Evolutionary conservation across 2,113 vertebrate species (phyloP).

Genomic region (Phrynosoma blainvillii): DNA sequence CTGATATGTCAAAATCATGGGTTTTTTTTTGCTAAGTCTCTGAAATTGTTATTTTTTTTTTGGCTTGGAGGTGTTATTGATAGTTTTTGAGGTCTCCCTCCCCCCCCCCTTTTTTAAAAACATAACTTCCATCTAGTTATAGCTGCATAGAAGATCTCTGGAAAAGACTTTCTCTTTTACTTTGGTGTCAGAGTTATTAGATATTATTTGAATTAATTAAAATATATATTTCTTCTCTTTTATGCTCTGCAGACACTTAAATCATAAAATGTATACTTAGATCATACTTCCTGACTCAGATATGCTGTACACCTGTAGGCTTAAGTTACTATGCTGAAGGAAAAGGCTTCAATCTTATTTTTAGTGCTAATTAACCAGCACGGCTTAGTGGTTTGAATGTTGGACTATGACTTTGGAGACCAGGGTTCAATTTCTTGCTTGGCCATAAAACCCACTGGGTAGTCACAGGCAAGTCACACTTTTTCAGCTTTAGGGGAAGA

Average conservation of each 20-base stretch:
- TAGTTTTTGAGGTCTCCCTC: background rate
- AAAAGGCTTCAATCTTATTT: too few species aligned
- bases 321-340: background rate
- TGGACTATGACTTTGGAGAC: too few species aligned
- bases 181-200: background rate
- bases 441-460: too few species aligned
- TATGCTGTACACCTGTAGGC: background rate
- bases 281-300: slow-evolving; percentile 10
- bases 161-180: slow-evolving; percentile 30
- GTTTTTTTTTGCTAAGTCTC: slow-evolving; percentile 10
- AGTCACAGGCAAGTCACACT: too few species aligned
- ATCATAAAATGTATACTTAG: slow-evolving; percentile 2
- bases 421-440: too few species aligned
- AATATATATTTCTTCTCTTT: slow-evolving; percentile 26
- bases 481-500: too few species aligned
- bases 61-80: background rate
- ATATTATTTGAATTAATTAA: slow-evolving; percentile 26
- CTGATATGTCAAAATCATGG: background rate
- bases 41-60: background rate
- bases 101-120: too few species aligned
- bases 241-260: slow-evolving; percentile 16
- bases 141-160: background rate
- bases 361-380: background rate
- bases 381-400: too few species aligned
- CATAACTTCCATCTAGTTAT: background rate